These are phyloP conservation scores for Patella caerulea DNA, from an alignment of 2,888 invertebrate genomes.

Conservation along the genomic window DNA sequence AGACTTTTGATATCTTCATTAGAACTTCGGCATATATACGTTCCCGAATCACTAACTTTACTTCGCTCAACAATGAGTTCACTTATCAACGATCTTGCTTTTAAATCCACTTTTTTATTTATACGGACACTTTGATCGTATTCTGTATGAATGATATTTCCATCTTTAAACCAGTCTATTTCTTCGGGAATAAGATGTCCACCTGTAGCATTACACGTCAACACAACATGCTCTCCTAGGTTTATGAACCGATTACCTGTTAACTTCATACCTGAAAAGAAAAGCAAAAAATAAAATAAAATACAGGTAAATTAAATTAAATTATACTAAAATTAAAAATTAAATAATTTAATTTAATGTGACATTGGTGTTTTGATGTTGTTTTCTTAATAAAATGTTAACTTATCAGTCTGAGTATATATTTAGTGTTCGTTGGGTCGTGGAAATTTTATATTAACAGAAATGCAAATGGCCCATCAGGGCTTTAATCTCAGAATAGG, in stretches of 20 bases:
- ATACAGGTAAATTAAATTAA: no score
- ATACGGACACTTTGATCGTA: neutral
- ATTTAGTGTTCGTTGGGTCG: no score
- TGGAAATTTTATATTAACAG: no score
- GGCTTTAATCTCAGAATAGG: no score
- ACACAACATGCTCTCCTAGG: neutral
- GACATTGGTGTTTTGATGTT: no score
- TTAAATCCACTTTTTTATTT: conserved; percentile 6
- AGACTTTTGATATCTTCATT: conserved; percentile 4
- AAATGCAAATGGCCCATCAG: no score
- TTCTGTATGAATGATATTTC: conserved; percentile 6
- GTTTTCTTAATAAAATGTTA: no score
- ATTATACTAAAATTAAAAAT: no score
- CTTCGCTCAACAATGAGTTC: conserved; percentile 1
- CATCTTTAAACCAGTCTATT: conserved; percentile 9
- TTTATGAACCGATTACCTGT: neutral
- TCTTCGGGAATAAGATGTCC: conserved; percentile 3
- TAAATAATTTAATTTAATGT: no score
- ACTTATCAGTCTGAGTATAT: no score
- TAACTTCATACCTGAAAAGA: conserved; percentile 11
- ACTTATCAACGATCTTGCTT: neutral
- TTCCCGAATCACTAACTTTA: conserved; percentile 4
- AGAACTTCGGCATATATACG: conserved; percentile 5
- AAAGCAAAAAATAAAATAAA: neutral
- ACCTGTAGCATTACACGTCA: conserved; percentile 1